Percentiles rank a stretch among this genome's conserved stretches.
phyloP scores from a whole-genome alignment of 2,113 vertebrate species.

The Calypte anna region DNA sequence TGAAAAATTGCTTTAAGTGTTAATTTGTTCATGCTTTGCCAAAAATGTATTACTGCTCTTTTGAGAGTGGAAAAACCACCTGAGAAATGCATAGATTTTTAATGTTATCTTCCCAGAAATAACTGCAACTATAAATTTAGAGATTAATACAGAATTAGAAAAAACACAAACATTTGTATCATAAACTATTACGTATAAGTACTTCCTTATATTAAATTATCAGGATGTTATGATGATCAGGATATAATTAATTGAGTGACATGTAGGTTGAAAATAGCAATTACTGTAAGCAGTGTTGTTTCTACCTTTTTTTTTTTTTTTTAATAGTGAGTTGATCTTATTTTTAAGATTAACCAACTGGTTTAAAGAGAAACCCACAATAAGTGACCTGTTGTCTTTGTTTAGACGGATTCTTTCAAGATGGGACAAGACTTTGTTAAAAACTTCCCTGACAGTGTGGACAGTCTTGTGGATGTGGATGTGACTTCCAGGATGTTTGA shows the following conservation, averaged over 20 bases:
- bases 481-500: conserved; percentile 74
- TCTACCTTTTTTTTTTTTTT: background rate
- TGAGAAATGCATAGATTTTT: too few relatives aligned
- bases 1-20: too few relatives aligned
- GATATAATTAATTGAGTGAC: background rate
- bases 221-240: background rate
- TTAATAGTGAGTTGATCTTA: background rate
- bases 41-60: too few relatives aligned
- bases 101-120: background rate
- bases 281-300: background rate
- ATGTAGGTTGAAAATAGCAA: background rate
- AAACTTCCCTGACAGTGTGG: conserved; percentile 73
- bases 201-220: background rate
- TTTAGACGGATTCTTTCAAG: conserved; percentile 93
- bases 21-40: too few relatives aligned
- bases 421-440: conserved; percentile 88
- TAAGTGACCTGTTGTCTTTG: conserved; percentile 2
- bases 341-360: background rate
- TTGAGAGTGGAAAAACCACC: too few relatives aligned
- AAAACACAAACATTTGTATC: background rate
- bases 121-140: background rate
- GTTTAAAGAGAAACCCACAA: background rate
- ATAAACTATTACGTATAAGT: background rate
- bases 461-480: conserved; percentile 74
- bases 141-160: background rate